A percentile compares a stretch with the other conserved stretches of the same genome.
phyloP scores from a whole-genome alignment of 2,113 vertebrate species.

The Gila orcuttii region DNA sequence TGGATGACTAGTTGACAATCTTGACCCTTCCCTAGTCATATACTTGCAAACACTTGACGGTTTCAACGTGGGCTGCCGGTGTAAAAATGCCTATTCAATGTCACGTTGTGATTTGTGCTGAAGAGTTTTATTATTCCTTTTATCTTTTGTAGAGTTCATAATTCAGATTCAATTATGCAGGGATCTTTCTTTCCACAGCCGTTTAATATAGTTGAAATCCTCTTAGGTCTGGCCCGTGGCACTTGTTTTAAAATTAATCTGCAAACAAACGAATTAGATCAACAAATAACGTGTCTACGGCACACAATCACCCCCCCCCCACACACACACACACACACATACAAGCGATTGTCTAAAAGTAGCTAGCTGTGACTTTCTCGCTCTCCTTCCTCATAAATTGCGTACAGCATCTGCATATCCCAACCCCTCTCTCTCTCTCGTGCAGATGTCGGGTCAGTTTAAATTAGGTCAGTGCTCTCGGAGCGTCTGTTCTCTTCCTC shows the following conservation, averaged over 20 bases:
- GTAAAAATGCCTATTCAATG: background rate
- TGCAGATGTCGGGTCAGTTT: slow-evolving; percentile 79
- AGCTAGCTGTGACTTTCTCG: slow-evolving; percentile 24
- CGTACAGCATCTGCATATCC: slow-evolving; percentile 46
- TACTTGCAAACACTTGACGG: background rate
- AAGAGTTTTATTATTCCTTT: slow-evolving; percentile 23
- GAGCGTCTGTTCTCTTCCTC: slow-evolving; percentile 3
- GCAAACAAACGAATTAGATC: slow-evolving; percentile 64
- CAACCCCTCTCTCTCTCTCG: slow-evolving; percentile 53
- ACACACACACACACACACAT: slow-evolving; percentile 23
- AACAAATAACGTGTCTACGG: slow-evolving; percentile 60
- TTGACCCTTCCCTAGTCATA: background rate
- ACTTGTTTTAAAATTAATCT: slow-evolving; percentile 56
- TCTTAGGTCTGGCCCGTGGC: slow-evolving; percentile 47
- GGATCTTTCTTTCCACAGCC: background rate
- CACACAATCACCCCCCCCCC: background rate
- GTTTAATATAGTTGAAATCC: slow-evolving; percentile 42
- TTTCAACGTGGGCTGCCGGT: background rate
- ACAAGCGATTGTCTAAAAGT: slow-evolving; percentile 13
- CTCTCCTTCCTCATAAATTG: slow-evolving; percentile 11
- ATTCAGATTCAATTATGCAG: slow-evolving; percentile 22
- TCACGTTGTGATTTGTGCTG: background rate
- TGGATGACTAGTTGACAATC: background rate
- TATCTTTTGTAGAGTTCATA: slow-evolving; percentile 7
- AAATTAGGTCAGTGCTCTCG: slow-evolving; percentile 78